Conservation (phyloP, 2,113 vertebrate genomes). For the Osmerus eperlanus region DNA sequence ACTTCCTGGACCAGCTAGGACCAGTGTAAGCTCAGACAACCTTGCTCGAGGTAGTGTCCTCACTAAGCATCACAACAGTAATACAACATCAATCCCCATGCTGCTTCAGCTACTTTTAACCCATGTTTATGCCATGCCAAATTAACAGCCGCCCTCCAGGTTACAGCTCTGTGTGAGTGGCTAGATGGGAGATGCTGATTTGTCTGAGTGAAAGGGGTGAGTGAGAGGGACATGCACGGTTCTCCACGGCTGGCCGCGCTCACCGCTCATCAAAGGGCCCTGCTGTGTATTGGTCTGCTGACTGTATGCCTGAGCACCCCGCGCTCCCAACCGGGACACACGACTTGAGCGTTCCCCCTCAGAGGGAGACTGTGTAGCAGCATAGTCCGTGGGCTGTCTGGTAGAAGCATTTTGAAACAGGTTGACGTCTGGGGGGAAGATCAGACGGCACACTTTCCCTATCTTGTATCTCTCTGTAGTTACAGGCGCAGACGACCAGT, state of each 20-base stretch:
- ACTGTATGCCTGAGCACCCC: slow-evolving; percentile 1
- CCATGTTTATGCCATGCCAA: slow-evolving; percentile 63
- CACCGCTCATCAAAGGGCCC: slow-evolving; percentile 51
- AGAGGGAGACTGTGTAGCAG: slow-evolving; percentile 7
- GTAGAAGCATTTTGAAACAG: slow-evolving; percentile 40
- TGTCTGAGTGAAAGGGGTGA: neutral
- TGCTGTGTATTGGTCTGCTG: neutral
- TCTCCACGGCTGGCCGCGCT: slow-evolving; percentile 55
- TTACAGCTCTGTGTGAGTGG: slow-evolving; percentile 2
- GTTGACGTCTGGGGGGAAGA: slow-evolving; percentile 47
- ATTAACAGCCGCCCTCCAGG: slow-evolving; percentile 42
- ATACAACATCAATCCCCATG: slow-evolving; percentile 21
- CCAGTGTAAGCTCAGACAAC: slow-evolving; percentile 3
- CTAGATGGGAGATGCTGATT: slow-evolving; percentile 14
- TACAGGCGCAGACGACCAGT: neutral
- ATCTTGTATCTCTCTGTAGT: neutral
- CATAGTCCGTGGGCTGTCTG: slow-evolving; percentile 5
- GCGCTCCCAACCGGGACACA: neutral
- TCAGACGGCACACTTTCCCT: slow-evolving; percentile 9
- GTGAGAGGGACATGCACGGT: slow-evolving; percentile 41
- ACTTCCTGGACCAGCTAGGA: neutral
- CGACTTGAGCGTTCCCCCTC: slow-evolving; percentile 19
- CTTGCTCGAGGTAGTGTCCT: slow-evolving; percentile 1
- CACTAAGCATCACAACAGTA: slow-evolving; percentile 16
- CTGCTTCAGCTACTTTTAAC: slow-evolving; percentile 33